Base-by-base conservation (phyloP, 2,113 vertebrate genomes). In the Ifrita kowaldi region DNA sequence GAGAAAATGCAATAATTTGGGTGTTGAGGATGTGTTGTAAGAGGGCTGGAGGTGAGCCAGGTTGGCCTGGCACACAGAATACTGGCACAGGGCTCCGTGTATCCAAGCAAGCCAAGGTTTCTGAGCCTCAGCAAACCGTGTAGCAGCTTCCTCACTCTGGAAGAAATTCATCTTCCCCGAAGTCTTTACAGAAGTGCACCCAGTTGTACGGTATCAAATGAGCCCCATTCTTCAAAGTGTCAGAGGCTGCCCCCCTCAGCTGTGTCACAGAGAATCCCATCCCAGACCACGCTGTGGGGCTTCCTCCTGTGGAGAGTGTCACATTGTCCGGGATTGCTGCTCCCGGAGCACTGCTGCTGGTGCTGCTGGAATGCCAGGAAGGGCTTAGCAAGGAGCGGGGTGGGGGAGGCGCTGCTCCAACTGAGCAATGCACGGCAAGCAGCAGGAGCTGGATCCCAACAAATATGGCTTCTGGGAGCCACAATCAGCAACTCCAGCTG, bases 401-500 rank as follows among this genome's bases (percentile, higher is more conserved):
- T 7, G 41, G 37, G 37, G 47, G 73, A 67, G 46, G 81, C 11
- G 4, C 9, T 57, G 78, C 74, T 91, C 93, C 86, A 94, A 93
- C 71, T 68, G 88, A 94, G 93, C 76, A 74, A 63, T 59, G 55
- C 88, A 4, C 94, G 76, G 83, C 90, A 44, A 90, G 92, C 87
- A 96, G 93, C 92, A 77, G 94, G 87, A 47, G 0, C 83, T 70
- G 59, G 60, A 81, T 90, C 93, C 67, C 92, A 75, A 92, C 71
- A 86, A 90, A 93, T 75, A 92, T 5, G 79, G 90, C 88, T 96
- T 75, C 93, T 91, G 90, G 75, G 76, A 96, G 85, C 90, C 91
- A 88, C 92, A 62, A 50, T 93, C 87, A 81, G 93, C 32, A 90
- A 44, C 85, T 93, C 95, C 95, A 94, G 92, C 96, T 96, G 92